Percentiles rank a stretch among this genome's conserved stretches.
Evolutionary conservation across 2,888 invertebrate species (phyloP).

Genomic region (Neoitamus cyanurus): DNA sequence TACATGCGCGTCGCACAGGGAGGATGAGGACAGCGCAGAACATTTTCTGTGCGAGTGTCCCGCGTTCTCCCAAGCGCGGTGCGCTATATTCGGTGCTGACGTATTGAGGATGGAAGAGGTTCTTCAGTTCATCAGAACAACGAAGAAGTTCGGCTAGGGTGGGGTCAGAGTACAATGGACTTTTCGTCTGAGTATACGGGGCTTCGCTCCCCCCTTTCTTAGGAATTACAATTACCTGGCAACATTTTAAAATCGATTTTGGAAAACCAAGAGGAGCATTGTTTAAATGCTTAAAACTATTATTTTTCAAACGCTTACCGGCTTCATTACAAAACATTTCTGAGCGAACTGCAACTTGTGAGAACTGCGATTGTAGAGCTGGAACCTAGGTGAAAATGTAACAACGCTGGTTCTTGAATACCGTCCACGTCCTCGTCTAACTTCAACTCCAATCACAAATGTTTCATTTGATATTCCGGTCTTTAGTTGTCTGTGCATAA

Average conservation of each 20-base stretch:
- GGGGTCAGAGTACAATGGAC: too few relatives aligned
- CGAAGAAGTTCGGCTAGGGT: too few relatives aligned
- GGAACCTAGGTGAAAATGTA: slow-evolving; percentile 91
- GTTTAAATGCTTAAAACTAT: not conserved
- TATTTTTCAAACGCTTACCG: slow-evolving; percentile 68
- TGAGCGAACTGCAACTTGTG: slow-evolving; percentile 89
- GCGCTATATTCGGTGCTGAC: too few relatives aligned
- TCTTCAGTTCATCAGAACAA: too few relatives aligned
- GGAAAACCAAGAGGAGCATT: not conserved
- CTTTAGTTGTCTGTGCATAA: slow-evolving; percentile 73
- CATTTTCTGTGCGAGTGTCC: too few relatives aligned
- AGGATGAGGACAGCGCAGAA: too few relatives aligned
- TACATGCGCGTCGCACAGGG: too few relatives aligned
- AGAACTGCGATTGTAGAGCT: slow-evolving; percentile 88
- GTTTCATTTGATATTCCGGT: slow-evolving; percentile 66
- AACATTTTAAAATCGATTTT: not conserved
- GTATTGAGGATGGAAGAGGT: too few relatives aligned
- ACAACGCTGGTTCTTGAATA: slow-evolving; percentile 93
- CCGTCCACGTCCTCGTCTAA: slow-evolving; percentile 86
- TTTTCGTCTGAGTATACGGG: too few relatives aligned
- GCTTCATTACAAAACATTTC: slow-evolving; percentile 80
- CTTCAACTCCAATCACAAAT: slow-evolving; percentile 85
- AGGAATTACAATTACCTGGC: too few relatives aligned
- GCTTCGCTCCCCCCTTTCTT: too few relatives aligned
- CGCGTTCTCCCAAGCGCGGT: too few relatives aligned